Conservation (phyloP, 1,140 invertebrate species). For the Drosophila leontia region DNA sequence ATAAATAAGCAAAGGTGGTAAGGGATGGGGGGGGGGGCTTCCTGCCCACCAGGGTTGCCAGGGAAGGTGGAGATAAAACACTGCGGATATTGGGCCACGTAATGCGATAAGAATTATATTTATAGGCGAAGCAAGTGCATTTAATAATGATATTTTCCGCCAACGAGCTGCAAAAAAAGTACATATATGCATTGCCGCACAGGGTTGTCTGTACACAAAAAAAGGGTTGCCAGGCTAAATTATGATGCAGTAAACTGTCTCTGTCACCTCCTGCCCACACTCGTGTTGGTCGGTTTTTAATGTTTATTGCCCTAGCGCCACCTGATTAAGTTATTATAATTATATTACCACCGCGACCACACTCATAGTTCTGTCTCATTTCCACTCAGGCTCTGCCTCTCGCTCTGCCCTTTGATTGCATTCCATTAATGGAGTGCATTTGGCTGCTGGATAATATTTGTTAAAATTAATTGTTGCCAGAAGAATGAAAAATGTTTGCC, state of each 20-base stretch:
- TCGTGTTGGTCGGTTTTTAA: slow-evolving; percentile 29
- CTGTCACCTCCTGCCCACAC: slow-evolving; percentile 8
- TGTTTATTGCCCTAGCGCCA: slow-evolving; percentile 57
- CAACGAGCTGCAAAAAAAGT: slow-evolving; percentile 38
- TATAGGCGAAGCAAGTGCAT: slow-evolving; percentile 58
- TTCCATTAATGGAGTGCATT: slow-evolving; percentile 48
- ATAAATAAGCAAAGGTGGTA: slow-evolving; percentile 41
- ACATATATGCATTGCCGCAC: slow-evolving; percentile 23
- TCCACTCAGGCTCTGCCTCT: not conserved
- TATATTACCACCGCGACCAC: slow-evolving; percentile 20
- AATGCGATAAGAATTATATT: slow-evolving; percentile 59
- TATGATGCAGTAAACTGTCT: slow-evolving; percentile 54
- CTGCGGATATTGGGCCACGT: slow-evolving; percentile 48
- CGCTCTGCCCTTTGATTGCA: slow-evolving; percentile 14
- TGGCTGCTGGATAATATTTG: slow-evolving; percentile 43
- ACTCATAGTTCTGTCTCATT: not conserved
- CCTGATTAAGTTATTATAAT: slow-evolving; percentile 65
- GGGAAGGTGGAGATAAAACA: slow-evolving; percentile 25
- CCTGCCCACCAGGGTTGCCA: not conserved
- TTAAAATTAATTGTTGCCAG: slow-evolving; percentile 43
- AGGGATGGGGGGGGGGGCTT: not conserved
- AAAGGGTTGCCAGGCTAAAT: slow-evolving; percentile 49
- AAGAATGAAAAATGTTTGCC: slow-evolving; percentile 32
- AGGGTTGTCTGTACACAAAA: not conserved
- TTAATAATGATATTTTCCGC: slow-evolving; percentile 56